Evolutionary conservation across 2,797 vertebrate genomes (phyloP).

Genomic region (Chelon auratus): DNA sequence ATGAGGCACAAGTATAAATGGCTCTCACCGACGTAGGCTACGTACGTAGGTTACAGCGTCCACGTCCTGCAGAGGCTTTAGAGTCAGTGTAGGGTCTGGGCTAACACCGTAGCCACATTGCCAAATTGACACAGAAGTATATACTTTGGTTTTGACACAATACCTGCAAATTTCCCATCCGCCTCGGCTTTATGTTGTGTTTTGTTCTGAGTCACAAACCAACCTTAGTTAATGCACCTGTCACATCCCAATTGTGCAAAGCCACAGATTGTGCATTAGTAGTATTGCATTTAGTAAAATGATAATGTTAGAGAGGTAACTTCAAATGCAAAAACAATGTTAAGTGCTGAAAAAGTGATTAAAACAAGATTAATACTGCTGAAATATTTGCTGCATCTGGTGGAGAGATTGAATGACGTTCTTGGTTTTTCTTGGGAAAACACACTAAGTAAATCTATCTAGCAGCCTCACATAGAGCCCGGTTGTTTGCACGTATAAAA

Average conservation of each 20-base stretch:
- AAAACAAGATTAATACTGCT: neutral
- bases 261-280: neutral
- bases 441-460: slow-evolving; percentile 52
- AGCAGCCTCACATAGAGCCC: slow-evolving; percentile 1
- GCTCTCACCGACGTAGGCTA: too few species aligned
- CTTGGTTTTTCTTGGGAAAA: slow-evolving; percentile 52
- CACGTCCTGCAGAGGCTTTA: too few species aligned
- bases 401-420: slow-evolving; percentile 15
- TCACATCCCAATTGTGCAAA: neutral
- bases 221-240: too few species aligned
- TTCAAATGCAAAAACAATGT: slow-evolving; percentile 2
- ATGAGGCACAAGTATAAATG: too few species aligned
- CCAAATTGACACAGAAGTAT: too few species aligned
- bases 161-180: too few species aligned
- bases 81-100: too few species aligned
- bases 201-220: too few species aligned
- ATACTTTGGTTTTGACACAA: too few species aligned
- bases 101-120: too few species aligned
- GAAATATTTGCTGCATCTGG: slow-evolving; percentile 12
- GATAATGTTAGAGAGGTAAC: neutral
- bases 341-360: neutral
- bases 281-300: neutral
- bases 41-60: too few species aligned
- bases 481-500: slow-evolving; percentile 55
- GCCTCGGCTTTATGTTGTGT: too few species aligned